Evolutionary conservation across 2,113 vertebrate species (phyloP).

Genomic region (Forbesichthys agassizii): DNA sequence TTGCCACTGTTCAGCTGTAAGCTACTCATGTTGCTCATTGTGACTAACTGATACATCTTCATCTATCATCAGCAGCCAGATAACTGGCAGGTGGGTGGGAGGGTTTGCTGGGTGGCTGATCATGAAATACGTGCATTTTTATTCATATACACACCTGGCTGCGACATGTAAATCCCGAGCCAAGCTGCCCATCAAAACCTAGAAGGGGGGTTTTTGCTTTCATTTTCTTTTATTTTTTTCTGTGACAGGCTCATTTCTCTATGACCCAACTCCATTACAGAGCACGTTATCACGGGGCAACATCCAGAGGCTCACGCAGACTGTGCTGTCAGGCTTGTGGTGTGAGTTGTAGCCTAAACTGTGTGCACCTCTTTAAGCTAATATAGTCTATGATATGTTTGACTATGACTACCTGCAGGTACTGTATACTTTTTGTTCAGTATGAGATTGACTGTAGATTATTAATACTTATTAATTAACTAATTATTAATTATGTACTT

Average conservation of each 20-base stretch:
- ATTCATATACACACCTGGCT: slow-evolving; percentile 56
- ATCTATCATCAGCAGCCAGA: slow-evolving; percentile 14
- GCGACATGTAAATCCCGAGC: slow-evolving; percentile 45
- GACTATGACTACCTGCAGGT: background rate
- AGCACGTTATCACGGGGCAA: slow-evolving; percentile 45
- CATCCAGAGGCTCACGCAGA: slow-evolving; percentile 35
- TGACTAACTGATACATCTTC: slow-evolving; percentile 31
- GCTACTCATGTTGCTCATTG: slow-evolving; percentile 16
- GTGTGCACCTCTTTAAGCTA: background rate
- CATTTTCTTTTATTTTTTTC: slow-evolving; percentile 38
- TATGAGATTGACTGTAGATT: too few species aligned
- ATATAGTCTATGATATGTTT: background rate
- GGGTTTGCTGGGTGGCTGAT: slow-evolving; percentile 31
- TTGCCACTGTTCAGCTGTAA: background rate
- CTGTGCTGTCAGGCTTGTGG: slow-evolving; percentile 45
- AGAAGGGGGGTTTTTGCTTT: slow-evolving; percentile 39
- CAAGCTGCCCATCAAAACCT: slow-evolving; percentile 63
- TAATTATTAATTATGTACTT: too few species aligned
- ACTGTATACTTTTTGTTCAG: too few species aligned
- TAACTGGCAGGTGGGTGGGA: slow-evolving; percentile 25
- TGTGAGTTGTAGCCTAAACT: background rate
- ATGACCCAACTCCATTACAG: slow-evolving; percentile 50
- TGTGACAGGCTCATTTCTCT: slow-evolving; percentile 66
- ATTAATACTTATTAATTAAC: too few species aligned
- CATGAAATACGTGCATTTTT: slow-evolving; percentile 54